Percentiles rank a stretch among this genome's conserved stretches.
Evolutionary conservation across 2,113 vertebrate genomes (phyloP).

Genomic region (Platysteira castanea): DNA sequence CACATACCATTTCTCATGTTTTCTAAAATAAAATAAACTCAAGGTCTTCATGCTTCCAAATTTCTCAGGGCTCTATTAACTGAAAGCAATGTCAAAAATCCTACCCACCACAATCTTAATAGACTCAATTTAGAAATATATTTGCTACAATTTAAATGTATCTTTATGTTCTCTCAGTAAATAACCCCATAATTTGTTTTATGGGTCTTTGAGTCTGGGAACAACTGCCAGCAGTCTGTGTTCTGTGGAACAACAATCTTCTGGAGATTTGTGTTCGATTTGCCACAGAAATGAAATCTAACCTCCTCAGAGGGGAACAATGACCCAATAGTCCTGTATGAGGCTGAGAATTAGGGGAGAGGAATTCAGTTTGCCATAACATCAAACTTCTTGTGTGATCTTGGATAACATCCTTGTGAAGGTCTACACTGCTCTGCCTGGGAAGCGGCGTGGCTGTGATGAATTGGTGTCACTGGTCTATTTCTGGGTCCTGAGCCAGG

Average conservation of each 20-base stretch:
- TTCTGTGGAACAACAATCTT: not conserved
- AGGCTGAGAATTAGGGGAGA: not conserved
- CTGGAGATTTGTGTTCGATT: not conserved
- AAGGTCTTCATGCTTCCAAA: not conserved
- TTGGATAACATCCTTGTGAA: not conserved
- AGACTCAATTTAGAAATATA: not conserved
- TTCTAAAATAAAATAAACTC: not conserved
- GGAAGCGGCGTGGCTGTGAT: not conserved
- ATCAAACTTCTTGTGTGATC: not conserved
- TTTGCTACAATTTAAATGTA: not conserved
- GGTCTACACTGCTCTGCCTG: not conserved
- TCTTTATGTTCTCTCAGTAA: not conserved
- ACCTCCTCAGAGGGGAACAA: not conserved
- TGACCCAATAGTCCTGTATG: not conserved
- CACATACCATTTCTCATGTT: not conserved
- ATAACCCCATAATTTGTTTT: not conserved
- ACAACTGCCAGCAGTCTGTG: not conserved
- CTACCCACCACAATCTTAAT: not conserved
- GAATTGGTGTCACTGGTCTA: not conserved
- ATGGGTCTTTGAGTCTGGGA: not conserved
- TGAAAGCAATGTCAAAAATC: not conserved
- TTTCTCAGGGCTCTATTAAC: not conserved
- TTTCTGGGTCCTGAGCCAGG: not conserved
- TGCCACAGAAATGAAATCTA: conserved; percentile 16
- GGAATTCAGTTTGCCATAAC: not conserved